phyloP scores from a whole-genome alignment of 2,797 vertebrate genomes.

The Melanotaenia boesemani region DNA sequence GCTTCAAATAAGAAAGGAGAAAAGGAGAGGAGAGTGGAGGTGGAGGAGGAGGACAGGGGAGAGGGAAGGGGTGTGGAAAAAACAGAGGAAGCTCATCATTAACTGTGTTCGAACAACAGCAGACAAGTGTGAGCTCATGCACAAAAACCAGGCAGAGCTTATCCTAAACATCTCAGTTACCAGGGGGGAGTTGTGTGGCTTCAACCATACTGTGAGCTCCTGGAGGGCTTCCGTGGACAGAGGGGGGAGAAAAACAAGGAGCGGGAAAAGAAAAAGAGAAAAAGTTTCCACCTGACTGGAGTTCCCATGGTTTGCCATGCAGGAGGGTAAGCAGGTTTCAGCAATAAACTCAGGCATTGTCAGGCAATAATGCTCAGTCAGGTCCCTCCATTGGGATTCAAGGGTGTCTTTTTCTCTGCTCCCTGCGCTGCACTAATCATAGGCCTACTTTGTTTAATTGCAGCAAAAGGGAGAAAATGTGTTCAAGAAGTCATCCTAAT shows the following conservation, averaged over 20 bases:
- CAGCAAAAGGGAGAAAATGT: conserved; percentile 97
- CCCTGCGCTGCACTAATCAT: conserved; percentile 99
- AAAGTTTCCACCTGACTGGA: conserved; percentile 99
- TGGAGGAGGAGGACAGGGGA: conserved; percentile 80
- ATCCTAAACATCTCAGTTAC: conserved; percentile 97
- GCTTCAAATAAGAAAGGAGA: conserved; percentile 86
- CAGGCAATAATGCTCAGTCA: conserved; percentile 97
- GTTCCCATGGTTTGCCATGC: conserved; percentile 99
- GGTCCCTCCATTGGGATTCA: conserved; percentile 99
- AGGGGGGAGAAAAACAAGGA: conserved; percentile 73
- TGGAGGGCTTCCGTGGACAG: conserved; percentile 89
- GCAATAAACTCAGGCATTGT: conserved; percentile 99
- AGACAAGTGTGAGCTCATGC: conserved; percentile 91
- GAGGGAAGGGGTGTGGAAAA: conserved; percentile 83
- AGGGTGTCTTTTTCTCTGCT: conserved; percentile 99
- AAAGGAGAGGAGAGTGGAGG: conserved; percentile 76
- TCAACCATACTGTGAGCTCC: conserved; percentile 89
- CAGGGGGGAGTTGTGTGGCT: conserved; percentile 87
- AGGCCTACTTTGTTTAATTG: conserved; percentile 99
- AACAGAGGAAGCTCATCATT: conserved; percentile 95
- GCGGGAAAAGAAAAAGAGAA: conserved; percentile 89
- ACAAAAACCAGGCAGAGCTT: conserved; percentile 88
- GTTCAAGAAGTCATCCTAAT: conserved; percentile 99
- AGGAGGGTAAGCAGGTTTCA: conserved; percentile 99
- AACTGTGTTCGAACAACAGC: conserved; percentile 92